Evolutionary conservation across 2,113 vertebrate genomes (phyloP), one percentile per base, ranked within the genome.

Genomic region (Poicephalus gulielmi): DNA sequence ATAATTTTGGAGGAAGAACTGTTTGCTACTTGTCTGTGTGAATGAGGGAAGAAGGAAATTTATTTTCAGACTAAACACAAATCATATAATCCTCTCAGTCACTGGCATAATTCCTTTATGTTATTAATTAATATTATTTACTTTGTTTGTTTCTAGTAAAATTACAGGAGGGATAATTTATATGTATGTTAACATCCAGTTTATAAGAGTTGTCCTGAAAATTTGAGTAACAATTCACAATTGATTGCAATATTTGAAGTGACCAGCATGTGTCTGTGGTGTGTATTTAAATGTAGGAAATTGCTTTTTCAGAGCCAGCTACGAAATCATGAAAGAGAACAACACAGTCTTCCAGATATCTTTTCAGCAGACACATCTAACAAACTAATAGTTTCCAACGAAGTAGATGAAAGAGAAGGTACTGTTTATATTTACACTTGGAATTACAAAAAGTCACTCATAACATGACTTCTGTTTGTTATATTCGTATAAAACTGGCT

Each of bases 301-400:
- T 63, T 94, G 31, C 82, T 79, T 83, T 96, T 97, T 76, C 94
- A 99, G 98, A 98, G 98, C 94, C 98, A 98, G 31, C 97, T 99
- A 77, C 97, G 98, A 94, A 98, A 95, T 94, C 98, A 99, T 35
- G 98, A 98, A 85, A 95, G 98, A 96, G 98, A 98, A 31, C 98
- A 98, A 24, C 98, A 98, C 92, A 97, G 97, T 89, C 97, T 97
- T 96, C 94, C 96, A 81, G 98, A 98, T 49, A 73, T 96, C 50
- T 91, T 96, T 78, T 95, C 98, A 31, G 44, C 90, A 81, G 74
- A 97, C 39, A 30, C 96, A 53, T 86, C 98, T 50, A 98, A 95
- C 78, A 98, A 98, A 70, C 91, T 97, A 9, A 84, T 94, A 52
- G 78, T 96, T 64, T 85, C 96, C 88, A 97, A 24, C 0, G 97